Base-by-base conservation (phyloP, 1,140 invertebrate genomes). In the Ylistrum balloti region DNA sequence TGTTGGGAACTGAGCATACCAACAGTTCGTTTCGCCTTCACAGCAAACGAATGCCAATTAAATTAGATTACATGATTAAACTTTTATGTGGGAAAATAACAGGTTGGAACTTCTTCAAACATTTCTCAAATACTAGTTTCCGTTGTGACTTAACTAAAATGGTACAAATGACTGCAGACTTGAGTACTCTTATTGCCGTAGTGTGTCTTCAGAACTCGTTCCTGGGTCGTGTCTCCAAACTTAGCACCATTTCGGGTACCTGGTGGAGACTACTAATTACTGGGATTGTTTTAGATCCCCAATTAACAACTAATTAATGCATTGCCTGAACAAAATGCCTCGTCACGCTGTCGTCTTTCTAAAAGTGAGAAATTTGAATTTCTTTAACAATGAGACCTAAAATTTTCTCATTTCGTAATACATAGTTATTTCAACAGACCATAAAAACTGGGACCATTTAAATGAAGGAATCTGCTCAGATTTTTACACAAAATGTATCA, bases 31-130 rank as follows among this genome's bases (percentile, higher is more conserved):
- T 74, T 74, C 17, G 56, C 56, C 56, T 74, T 74, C 56, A 74
- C 22, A 74, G 56, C 56, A 74, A 74, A 74, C 56, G 56, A 74
- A 74, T 28, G 56, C 56, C 56, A 74, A 74, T 74, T 74, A 74
- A 74, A 74, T 74, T 28, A 74, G 56, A 74, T 74, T 74, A 74
- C 56, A 28, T 74, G 28, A 74, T 74, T 74, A 74, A 74, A 74
- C 56, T 74, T 74, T 74, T 74, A 74, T 74, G 56, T 74, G 56
- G 56, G 56, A 74, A 74, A 74, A 74, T 74, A 74, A 74, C 56
- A 74, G 56, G 56, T 74, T 74, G 56, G 56, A 74, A 74, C 56
- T n/a, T n/a, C 56, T 74, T 74, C 56, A 74, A 74, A 74, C 56
- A 74, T 74, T 74, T 74, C 56, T 74, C 56, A 74, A 74, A 74